Evolutionary conservation across 2,113 vertebrate genomes (phyloP).

Genomic region (Ascaphus truei): DNA sequence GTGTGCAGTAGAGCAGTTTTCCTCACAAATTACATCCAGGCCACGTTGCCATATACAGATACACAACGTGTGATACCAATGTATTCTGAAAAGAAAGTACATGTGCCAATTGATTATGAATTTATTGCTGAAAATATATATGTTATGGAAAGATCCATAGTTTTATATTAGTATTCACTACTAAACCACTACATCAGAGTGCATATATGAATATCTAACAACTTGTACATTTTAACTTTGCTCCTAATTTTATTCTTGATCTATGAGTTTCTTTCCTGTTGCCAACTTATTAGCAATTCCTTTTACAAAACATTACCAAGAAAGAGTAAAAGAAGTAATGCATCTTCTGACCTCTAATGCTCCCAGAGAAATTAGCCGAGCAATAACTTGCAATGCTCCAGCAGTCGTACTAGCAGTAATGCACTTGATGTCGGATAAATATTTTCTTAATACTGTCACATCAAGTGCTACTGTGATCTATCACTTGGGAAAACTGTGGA

Average conservation of each 20-base stretch:
- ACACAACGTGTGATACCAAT: not conserved
- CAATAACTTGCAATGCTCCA: slow-evolving; percentile 3
- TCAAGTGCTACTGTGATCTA: not conserved
- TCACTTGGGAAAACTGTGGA: not conserved
- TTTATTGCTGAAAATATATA: not conserved
- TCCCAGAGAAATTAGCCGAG: slow-evolving; percentile 19
- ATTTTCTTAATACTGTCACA: slow-evolving; percentile 23
- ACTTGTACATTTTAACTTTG: not conserved
- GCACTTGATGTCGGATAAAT: slow-evolving; percentile 13
- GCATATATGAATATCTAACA: slow-evolving; percentile 26
- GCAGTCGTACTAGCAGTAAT: not conserved
- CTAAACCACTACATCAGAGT: not conserved
- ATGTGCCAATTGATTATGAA: not conserved
- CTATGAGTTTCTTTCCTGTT: slow-evolving; percentile 7
- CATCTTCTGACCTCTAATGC: slow-evolving; percentile 30
- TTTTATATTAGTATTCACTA: slow-evolving; percentile 5
- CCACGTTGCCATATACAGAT: too few species aligned
- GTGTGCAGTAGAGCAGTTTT: too few species aligned
- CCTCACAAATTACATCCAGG: too few species aligned
- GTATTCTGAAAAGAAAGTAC: not conserved
- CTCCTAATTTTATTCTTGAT: slow-evolving; percentile 8
- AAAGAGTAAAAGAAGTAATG: slow-evolving; percentile 5
- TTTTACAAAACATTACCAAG: slow-evolving; percentile 13
- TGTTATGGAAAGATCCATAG: not conserved
- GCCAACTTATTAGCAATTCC: slow-evolving; percentile 27